A percentile compares a stretch with the other conserved stretches of the same genome.
These are phyloP conservation scores for Trichopoda pennipes DNA, from an alignment of 2,888 invertebrate species.

Conservation along the genomic window DNA sequence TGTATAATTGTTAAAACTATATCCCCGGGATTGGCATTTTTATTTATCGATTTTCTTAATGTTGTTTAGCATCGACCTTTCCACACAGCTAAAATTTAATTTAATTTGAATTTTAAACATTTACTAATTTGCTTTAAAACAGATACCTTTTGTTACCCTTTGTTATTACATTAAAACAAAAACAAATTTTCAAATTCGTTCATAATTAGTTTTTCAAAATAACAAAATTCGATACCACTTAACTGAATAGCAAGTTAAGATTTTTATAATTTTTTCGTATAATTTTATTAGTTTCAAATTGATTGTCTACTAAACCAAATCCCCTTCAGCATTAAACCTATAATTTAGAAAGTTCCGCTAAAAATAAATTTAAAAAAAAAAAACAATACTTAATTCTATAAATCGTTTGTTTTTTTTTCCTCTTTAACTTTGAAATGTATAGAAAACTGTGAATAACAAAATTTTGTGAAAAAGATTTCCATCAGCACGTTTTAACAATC, in stretches of 20 bases:
- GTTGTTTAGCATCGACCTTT: too few relatives aligned
- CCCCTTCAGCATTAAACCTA: conserved; percentile 34
- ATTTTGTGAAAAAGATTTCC: conserved; percentile 40
- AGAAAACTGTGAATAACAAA: conserved; percentile 21
- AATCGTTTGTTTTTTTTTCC: conserved; percentile 24
- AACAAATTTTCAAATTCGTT: background rate
- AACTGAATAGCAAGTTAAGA: background rate
- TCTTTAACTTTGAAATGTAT: background rate
- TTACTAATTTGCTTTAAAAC: background rate
- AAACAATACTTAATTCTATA: conserved; percentile 2
- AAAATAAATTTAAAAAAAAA: conserved; percentile 13
- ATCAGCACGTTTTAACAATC: conserved; percentile 67
- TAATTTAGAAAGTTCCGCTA: conserved; percentile 40
- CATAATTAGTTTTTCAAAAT: background rate
- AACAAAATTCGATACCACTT: background rate
- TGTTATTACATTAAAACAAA: background rate
- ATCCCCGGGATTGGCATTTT: too few relatives aligned
- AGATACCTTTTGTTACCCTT: background rate
- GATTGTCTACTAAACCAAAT: conserved; percentile 33
- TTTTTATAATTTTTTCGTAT: too few relatives aligned
- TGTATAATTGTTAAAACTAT: too few relatives aligned
- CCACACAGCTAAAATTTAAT: too few relatives aligned
- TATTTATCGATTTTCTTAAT: too few relatives aligned
- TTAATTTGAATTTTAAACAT: too few relatives aligned
- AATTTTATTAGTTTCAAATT: background rate